Evolutionary conservation across 2,888 invertebrate species (phyloP).

Genomic region (Gandaritis pyraliata): DNA sequence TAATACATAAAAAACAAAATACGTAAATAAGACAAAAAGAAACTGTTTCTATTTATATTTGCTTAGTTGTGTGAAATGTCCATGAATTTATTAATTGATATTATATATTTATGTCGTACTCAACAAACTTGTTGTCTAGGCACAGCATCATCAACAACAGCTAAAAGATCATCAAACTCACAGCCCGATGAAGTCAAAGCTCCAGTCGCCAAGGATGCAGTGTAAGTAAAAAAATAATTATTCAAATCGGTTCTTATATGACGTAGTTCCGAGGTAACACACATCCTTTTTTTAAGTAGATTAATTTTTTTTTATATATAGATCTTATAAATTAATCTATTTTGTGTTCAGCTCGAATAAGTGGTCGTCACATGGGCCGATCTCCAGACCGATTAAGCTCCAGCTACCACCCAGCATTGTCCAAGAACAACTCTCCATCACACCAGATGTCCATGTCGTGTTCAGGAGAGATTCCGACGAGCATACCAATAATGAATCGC

Average conservation of each 20-base stretch:
- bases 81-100: no score
- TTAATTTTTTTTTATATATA: no score
- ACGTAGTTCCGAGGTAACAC: no score
- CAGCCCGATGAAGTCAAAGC: conserved; percentile 70
- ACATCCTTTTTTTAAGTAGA: no score
- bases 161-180: conserved; percentile 88
- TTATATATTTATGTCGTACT: no score
- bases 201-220: conserved; percentile 80
- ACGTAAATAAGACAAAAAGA: no score
- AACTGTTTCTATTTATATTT: no score
- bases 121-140: conserved; percentile 73
- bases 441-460: conserved; percentile 64
- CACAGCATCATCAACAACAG: conserved; percentile 95
- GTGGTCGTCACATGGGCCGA: conserved; percentile 69
- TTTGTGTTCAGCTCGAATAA: conserved; percentile 62
- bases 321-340: no score
- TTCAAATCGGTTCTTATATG: no score
- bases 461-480: conserved; percentile 60
- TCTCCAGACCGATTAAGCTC: conserved; percentile 90
- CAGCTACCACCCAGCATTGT: conserved; percentile 86
- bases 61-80: no score
- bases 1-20: no score
- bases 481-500: conserved; percentile 60
- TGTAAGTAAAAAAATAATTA: no score
- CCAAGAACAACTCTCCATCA: conserved; percentile 61